Percentiles rank a stretch among this genome's conserved stretches.
phyloP scores from a whole-genome alignment of 2,113 vertebrate genomes.

The Heptranchias perlo region DNA sequence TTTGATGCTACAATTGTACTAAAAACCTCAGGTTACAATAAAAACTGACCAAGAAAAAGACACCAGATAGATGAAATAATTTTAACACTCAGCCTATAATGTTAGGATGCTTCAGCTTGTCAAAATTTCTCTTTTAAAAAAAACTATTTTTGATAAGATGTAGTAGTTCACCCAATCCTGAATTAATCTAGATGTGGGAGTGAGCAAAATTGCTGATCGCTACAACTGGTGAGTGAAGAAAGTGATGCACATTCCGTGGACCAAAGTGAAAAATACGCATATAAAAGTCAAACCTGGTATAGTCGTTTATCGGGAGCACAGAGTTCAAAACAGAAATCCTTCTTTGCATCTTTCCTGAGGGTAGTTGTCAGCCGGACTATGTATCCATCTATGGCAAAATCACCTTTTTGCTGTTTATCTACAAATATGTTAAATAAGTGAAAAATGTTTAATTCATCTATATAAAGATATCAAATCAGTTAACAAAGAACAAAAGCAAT shows the following conservation, averaged over 20 bases:
- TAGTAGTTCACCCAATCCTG: not conserved
- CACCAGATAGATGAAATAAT: conserved; percentile 49
- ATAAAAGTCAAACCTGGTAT: conserved; percentile 78
- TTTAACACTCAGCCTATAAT: conserved; percentile 48
- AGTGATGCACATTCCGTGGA: not conserved
- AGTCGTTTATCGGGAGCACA: conserved; percentile 85
- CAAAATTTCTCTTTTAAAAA: conserved; percentile 42
- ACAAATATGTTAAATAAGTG: conserved; percentile 51
- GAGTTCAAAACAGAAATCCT: conserved; percentile 96
- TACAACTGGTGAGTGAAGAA: not conserved
- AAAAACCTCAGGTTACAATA: not conserved
- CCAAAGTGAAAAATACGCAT: conserved; percentile 38
- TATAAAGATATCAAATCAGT: not conserved
- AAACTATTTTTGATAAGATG: not conserved
- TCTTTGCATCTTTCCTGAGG: conserved; percentile 86
- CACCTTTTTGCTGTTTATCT: conserved; percentile 99
- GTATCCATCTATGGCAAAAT: conserved; percentile 88
- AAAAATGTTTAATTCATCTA: not conserved
- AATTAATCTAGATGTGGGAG: not conserved
- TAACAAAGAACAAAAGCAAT: not conserved
- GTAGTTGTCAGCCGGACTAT: conserved; percentile 78
- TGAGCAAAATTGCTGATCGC: not conserved
- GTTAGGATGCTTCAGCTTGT: conserved; percentile 51
- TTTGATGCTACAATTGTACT: not conserved
- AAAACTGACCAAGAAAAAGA: not conserved